Evolutionary conservation across 2,888 invertebrate species (phyloP).

Genomic region (Troilus luridus): DNA sequence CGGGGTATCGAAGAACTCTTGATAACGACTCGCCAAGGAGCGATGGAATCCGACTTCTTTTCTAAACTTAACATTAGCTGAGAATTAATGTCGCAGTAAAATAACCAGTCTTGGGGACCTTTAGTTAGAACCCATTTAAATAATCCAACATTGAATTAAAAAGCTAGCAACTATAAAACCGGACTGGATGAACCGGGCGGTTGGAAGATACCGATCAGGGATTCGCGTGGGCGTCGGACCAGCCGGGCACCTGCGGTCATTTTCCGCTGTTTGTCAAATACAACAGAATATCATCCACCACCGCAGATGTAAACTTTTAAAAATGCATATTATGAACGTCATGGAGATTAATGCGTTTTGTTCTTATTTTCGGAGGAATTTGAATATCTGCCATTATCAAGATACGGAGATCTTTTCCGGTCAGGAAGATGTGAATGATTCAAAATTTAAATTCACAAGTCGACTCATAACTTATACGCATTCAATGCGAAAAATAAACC

Average conservation of each 20-base stretch:
- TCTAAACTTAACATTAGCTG: constrained; percentile 14
- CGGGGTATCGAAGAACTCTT: not conserved
- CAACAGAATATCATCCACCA: constrained; percentile 8
- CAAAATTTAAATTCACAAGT: not conserved
- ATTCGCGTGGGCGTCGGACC: constrained; percentile 5
- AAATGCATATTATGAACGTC: constrained; percentile 7
- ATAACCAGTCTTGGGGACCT: constrained; percentile 35
- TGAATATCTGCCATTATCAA: constrained; percentile 36
- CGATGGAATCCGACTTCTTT: constrained; percentile 13
- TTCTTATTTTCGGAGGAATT: not conserved
- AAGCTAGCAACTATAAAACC: constrained; percentile 36
- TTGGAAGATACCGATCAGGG: constrained; percentile 24
- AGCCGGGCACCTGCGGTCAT: not conserved
- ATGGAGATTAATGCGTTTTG: constrained; percentile 14
- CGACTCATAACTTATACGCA: not conserved
- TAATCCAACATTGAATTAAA: constrained; percentile 46
- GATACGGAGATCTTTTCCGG: not conserved
- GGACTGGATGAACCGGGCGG: not conserved
- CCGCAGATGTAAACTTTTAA: not conserved
- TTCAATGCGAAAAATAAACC: no score
- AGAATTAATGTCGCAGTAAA: constrained; percentile 37
- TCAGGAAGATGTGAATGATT: not conserved
- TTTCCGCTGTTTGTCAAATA: constrained; percentile 32
- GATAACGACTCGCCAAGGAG: not conserved
- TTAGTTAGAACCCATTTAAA: constrained; percentile 16